A percentile compares a stretch with the other conserved stretches of the same genome.
Conservation (phyloP, 1,140 invertebrate genomes). For the Coenobita brevimanus region DNA sequence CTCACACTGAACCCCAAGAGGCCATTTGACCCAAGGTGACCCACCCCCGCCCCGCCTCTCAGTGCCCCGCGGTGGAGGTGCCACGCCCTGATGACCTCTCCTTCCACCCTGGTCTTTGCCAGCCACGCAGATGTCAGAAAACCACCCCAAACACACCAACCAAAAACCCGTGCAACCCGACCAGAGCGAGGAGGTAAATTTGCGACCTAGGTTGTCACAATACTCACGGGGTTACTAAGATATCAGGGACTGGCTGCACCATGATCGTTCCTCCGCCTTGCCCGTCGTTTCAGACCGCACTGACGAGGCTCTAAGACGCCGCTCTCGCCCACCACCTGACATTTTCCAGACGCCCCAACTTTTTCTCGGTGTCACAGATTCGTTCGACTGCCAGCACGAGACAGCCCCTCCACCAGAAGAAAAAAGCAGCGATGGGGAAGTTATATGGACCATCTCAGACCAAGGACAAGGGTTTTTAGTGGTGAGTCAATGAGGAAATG, state of each 20-base stretch:
- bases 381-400: not conserved
- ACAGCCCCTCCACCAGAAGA: not conserved
- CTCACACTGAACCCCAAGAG: not conserved
- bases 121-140: not conserved
- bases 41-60: not conserved
- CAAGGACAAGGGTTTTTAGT: not conserved
- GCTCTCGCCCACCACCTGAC: not conserved
- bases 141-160: not conserved
- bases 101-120: too few relatives aligned
- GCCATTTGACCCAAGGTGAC: conserved; percentile 27
- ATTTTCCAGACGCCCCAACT: not conserved
- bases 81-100: conserved; percentile 25
- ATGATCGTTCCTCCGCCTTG: not conserved
- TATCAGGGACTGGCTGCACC: not conserved
- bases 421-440: too few relatives aligned
- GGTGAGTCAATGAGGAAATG: too few relatives aligned
- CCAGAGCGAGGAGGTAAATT: too few relatives aligned
- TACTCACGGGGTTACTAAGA: not conserved
- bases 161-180: not conserved
- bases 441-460: not conserved
- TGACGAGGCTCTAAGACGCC: not conserved
- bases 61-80: not conserved
- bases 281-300: conserved; percentile 36
- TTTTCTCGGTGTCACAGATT: conserved; percentile 7
- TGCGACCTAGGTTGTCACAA: not conserved